Percentiles rank a stretch among this genome's conserved stretches.
Evolutionary conservation across 2,888 invertebrate genomes (phyloP).

Genomic region (Macropis europaea): DNA sequence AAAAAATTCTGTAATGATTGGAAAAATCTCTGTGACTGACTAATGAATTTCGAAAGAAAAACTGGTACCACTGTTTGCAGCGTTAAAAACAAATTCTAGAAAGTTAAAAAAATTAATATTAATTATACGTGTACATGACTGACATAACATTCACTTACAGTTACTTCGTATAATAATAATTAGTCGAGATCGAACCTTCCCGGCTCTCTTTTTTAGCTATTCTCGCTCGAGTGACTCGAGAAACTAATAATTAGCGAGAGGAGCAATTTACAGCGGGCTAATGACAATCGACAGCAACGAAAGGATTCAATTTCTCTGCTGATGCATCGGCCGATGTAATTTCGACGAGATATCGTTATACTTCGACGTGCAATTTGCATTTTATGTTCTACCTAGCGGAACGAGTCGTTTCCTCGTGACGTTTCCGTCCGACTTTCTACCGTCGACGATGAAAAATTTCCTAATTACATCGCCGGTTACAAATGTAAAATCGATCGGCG

Average conservation of each 20-base stretch:
- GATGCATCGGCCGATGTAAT: conserved; percentile 1
- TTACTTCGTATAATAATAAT: too few relatives aligned
- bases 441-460: background rate
- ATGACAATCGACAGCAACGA: conserved; percentile 1
- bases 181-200: too few relatives aligned
- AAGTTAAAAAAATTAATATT: too few relatives aligned
- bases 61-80: too few relatives aligned
- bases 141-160: too few relatives aligned
- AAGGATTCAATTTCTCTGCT: conserved; percentile 9
- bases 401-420: background rate
- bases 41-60: too few relatives aligned
- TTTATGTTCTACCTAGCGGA: background rate
- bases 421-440: background rate
- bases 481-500: background rate
- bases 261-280: background rate
- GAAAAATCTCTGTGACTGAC: too few relatives aligned
- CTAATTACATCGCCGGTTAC: conserved; percentile 5
- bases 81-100: too few relatives aligned
- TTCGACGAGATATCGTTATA: background rate
- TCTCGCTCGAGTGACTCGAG: too few relatives aligned
- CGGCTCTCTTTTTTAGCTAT: background rate
- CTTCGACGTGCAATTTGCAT: background rate
- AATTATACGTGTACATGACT: too few relatives aligned
- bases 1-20: too few relatives aligned
- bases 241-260: conserved; percentile 29